These are phyloP conservation scores for Astropecten irregularis DNA, from an alignment of 53 echinoderm and acorn worm species.

Conservation along the genomic window DNA sequence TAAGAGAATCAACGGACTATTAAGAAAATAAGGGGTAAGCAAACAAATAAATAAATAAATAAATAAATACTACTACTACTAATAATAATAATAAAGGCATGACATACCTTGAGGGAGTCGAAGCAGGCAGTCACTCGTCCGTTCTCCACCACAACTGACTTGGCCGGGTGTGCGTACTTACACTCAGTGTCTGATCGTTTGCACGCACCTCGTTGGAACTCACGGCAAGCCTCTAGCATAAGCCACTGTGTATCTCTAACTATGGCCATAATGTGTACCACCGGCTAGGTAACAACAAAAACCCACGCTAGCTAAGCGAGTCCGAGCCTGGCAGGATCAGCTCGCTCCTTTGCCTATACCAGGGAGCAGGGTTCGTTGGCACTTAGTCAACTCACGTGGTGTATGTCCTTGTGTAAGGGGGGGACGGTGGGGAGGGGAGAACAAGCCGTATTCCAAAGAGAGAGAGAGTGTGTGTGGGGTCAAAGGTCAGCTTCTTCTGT, in stretches of 20 bases:
- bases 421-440: neutral
- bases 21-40: neutral
- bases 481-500: conserved; percentile 32
- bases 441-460: no score
- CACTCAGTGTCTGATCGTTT: conserved; percentile 97
- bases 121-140: conserved; percentile 99
- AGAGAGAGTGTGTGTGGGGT: neutral
- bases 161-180: conserved; percentile 99
- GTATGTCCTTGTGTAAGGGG: neutral
- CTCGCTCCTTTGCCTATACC: conserved; percentile 13
- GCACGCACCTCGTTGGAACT: conserved; percentile 98
- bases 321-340: conserved; percentile 28
- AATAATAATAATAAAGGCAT: neutral
- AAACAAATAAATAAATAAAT: neutral
- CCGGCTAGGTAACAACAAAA: no score
- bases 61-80: no score
- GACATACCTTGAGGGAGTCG: conserved; percentile 99
- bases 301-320: conserved; percentile 11
- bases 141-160: conserved; percentile 98
- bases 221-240: conserved; percentile 98
- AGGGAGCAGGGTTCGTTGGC: conserved; percentile 36
- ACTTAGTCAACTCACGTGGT: conserved; percentile 50
- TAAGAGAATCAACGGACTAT: neutral
- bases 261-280: conserved; percentile 76
- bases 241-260: conserved; percentile 99